These are phyloP conservation scores for Oligia strigilis DNA, from an alignment of 2,888 invertebrate species.

Conservation along the genomic window DNA sequence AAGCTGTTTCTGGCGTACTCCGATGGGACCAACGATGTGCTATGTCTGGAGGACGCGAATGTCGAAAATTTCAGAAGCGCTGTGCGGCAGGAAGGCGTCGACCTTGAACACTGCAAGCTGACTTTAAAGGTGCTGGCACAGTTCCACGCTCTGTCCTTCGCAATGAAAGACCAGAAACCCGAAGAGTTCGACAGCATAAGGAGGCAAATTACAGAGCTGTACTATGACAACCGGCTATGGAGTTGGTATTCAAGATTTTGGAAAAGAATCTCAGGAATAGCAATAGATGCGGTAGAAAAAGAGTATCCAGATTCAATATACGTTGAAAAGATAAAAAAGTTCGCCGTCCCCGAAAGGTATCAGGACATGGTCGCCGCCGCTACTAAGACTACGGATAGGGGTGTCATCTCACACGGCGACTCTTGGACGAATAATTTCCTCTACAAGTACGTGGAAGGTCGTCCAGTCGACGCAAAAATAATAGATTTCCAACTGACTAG, in stretches of 20 bases:
- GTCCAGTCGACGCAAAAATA: conserved; percentile 87
- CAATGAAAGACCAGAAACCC: conserved; percentile 90
- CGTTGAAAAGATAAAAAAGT: conserved; percentile 89
- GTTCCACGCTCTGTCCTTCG: conserved; percentile 91
- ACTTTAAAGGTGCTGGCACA: conserved; percentile 90
- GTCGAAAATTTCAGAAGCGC: conserved; percentile 84
- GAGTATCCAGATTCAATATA: conserved; percentile 92
- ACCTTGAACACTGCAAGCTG: conserved; percentile 86
- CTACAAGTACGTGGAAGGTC: conserved; percentile 80
- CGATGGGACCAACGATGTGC: conserved; percentile 90
- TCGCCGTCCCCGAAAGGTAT: conserved; percentile 88
- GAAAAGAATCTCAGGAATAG: conserved; percentile 86
- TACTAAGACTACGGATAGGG: conserved; percentile 79
- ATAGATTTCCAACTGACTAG: conserved; percentile 93
- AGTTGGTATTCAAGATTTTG: conserved; percentile 91
- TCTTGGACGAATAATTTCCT: conserved; percentile 95
- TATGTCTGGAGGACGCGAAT: conserved; percentile 90
- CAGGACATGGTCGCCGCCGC: conserved; percentile 86
- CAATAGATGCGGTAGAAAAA: conserved; percentile 92
- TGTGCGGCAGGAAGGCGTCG: conserved; percentile 87
- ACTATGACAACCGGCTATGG: conserved; percentile 89
- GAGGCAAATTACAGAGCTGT: conserved; percentile 88
- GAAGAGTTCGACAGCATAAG: conserved; percentile 85
- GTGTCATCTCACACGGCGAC: conserved; percentile 93
- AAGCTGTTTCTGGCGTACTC: conserved; percentile 84